Evolutionary conservation across 1,140 invertebrate genomes (phyloP).

Genomic region (Drosophila ambigua): DNA sequence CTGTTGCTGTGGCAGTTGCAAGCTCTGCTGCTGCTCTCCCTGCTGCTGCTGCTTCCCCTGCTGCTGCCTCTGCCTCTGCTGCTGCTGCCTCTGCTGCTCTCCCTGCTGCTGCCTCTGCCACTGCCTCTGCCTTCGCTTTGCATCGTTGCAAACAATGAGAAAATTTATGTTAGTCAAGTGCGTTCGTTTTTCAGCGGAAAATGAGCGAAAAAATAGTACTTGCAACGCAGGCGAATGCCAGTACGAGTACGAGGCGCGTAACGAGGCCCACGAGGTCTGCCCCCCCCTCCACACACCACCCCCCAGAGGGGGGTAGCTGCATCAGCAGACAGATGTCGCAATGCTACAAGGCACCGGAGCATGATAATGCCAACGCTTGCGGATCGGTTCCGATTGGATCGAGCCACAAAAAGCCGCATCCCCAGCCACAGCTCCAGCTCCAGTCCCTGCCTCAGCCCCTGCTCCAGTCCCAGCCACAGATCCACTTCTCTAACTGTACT

Average conservation of each 20-base stretch:
- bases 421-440: no score
- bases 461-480: background rate
- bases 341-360: background rate
- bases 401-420: background rate
- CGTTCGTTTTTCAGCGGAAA: slow-evolving; percentile 72
- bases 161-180: slow-evolving; percentile 83
- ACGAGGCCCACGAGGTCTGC: slow-evolving; percentile 52
- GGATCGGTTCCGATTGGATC: slow-evolving; percentile 52
- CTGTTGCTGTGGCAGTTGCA: slow-evolving; percentile 36
- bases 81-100: no score
- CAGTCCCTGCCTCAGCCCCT: no score
- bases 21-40: slow-evolving; percentile 3
- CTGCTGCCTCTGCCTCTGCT: slow-evolving; percentile 34
- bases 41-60: slow-evolving; percentile 12
- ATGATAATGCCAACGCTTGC: slow-evolving; percentile 51
- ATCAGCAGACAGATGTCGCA: slow-evolving; percentile 32
- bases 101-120: background rate
- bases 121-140: slow-evolving; percentile 24
- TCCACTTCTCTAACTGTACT: slow-evolving; percentile 43
- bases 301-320: background rate
- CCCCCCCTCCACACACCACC: no score
- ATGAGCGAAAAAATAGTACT: slow-evolving; percentile 68
- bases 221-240: slow-evolving; percentile 6
- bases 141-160: slow-evolving; percentile 71
- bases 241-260: slow-evolving; percentile 52